These are phyloP conservation scores for Colletes collaris DNA, from an alignment of 2,888 invertebrate species.

Conservation along the genomic window DNA sequence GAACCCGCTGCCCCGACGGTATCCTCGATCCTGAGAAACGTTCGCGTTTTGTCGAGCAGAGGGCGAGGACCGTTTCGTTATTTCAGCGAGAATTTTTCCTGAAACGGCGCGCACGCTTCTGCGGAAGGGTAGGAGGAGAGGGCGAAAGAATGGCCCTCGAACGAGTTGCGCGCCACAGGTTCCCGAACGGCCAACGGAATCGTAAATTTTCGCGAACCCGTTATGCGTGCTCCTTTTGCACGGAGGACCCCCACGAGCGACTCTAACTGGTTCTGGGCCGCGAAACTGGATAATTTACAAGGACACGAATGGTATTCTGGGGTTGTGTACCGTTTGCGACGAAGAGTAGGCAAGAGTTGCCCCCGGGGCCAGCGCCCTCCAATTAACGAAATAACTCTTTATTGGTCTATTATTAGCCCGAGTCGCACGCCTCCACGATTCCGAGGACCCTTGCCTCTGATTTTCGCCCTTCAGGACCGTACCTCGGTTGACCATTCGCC, in stretches of 20 bases:
- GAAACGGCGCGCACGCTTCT: background rate
- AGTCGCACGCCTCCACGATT: conserved; percentile 58
- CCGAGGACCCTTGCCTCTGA: conserved; percentile 10
- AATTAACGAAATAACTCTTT: conserved; percentile 76
- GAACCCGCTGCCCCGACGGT: background rate
- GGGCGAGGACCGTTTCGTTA: background rate
- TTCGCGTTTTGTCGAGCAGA: no score
- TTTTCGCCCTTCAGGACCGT: conserved; percentile 18
- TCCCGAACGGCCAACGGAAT: conserved; percentile 55
- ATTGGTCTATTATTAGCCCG: conserved; percentile 75
- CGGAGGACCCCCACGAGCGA: conserved; percentile 38
- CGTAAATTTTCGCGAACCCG: conserved; percentile 75
- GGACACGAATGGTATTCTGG: conserved; percentile 48
- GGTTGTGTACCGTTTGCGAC: conserved; percentile 51
- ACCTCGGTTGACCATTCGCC: background rate
- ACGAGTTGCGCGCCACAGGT: conserved; percentile 37
- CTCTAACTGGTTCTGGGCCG: conserved; percentile 66
- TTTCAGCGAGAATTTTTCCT: background rate
- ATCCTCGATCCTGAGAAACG: background rate
- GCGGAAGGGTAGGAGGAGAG: background rate
- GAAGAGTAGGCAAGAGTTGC: conserved; percentile 69
- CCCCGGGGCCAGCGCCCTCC: conserved; percentile 57
- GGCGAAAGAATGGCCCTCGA: conserved; percentile 4
- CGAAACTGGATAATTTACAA: conserved; percentile 70
- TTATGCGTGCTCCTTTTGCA: conserved; percentile 64